Evolutionary conservation across 2,888 invertebrate species (phyloP).

Genomic region (Pterostichus niger): DNA sequence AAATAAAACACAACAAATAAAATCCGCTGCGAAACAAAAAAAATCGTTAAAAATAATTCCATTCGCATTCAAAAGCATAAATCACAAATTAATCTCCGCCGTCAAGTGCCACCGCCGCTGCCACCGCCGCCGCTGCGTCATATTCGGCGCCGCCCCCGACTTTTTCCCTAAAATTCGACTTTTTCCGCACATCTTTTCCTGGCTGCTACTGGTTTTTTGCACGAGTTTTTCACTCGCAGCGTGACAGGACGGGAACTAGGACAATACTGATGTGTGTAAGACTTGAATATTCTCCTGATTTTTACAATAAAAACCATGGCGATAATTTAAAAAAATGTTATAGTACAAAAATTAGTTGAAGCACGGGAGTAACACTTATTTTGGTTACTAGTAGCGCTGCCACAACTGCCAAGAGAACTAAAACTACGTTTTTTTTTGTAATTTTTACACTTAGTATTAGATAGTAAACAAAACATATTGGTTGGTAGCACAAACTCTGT

Average conservation of each 20-base stretch:
- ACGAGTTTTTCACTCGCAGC: conserved; percentile 4
- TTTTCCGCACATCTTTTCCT: conserved; percentile 26
- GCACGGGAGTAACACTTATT: no score
- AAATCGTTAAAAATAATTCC: conserved; percentile 49
- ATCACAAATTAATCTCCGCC: conserved; percentile 57
- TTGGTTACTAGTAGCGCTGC: no score
- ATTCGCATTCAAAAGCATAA: conserved; percentile 55
- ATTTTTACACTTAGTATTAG: no score
- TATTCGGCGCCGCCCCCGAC: conserved; percentile 38
- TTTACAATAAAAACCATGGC: no score
- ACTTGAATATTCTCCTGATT: no score
- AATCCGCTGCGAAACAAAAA: conserved; percentile 39
- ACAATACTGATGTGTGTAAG: no score
- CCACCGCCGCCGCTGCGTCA: conserved; percentile 26
- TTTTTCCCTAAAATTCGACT: conserved; percentile 38
- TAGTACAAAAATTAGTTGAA: no score
- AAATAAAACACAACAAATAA: conserved; percentile 52
- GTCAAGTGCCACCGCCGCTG: conserved; percentile 19
- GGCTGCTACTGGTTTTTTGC: conserved; percentile 12
- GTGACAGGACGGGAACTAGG: neutral
- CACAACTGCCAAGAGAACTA: no score
- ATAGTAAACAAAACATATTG: no score
- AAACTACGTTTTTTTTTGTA: no score
- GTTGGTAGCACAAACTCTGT: no score
- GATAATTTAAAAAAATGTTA: no score